These are phyloP conservation scores for Leptinotarsa texana DNA, from an alignment of 1,140 invertebrate species.

Conservation along the genomic window DNA sequence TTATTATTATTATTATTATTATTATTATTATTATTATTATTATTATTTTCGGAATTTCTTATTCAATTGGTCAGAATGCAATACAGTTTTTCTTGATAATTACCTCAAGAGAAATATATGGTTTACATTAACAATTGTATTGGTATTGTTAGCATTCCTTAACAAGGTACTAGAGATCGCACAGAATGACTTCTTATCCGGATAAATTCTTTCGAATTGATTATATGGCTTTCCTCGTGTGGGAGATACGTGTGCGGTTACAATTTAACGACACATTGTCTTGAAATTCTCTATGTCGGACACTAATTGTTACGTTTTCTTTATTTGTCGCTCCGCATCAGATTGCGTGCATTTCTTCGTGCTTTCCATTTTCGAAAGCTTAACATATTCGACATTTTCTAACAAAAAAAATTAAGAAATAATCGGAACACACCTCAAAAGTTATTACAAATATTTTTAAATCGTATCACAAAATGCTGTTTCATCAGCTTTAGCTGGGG, in stretches of 20 bases:
- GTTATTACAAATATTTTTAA: no score
- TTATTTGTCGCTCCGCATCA: slow-evolving; percentile 14
- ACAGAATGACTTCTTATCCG: slow-evolving; percentile 16
- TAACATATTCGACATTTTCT: neutral
- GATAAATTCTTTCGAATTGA: slow-evolving; percentile 14
- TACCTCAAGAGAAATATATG: slow-evolving; percentile 10
- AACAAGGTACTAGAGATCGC: slow-evolving; percentile 15
- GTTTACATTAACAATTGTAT: slow-evolving; percentile 15
- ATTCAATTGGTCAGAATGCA: neutral
- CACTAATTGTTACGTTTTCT: slow-evolving; percentile 23
- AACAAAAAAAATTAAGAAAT: no score
- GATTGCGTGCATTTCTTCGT: slow-evolving; percentile 4
- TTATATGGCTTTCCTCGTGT: slow-evolving; percentile 9
- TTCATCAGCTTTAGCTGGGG: no score
- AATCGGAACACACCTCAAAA: no score
- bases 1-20: no score
- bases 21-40: no score
- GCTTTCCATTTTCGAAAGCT: neutral
- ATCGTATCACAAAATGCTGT: no score
- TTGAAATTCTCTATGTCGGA: slow-evolving; percentile 18
- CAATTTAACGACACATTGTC: slow-evolving; percentile 20
- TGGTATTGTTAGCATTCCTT: slow-evolving; percentile 22
- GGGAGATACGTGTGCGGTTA: slow-evolving; percentile 17
- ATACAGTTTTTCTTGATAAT: slow-evolving; percentile 17
- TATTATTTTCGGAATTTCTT: neutral